A percentile compares a stretch with the other conserved stretches of the same genome.
These are phyloP conservation scores for Chelon labrosus DNA, from an alignment of 2,797 vertebrate species.

Conservation along the genomic window DNA sequence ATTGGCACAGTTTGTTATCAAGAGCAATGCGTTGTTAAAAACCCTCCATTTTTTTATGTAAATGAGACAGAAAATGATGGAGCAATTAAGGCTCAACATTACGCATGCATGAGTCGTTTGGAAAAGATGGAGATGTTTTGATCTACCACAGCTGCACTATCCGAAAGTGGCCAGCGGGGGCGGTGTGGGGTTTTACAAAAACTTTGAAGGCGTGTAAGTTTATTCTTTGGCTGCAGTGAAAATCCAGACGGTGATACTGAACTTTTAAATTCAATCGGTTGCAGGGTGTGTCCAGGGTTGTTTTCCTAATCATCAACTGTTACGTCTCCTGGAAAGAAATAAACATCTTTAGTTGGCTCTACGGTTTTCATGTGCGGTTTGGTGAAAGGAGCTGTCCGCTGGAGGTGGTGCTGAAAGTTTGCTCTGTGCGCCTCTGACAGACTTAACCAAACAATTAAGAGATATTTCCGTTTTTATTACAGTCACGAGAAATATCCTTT, in stretches of 20 bases:
- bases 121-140: conserved; percentile 13
- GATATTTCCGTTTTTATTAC: conserved; percentile 82
- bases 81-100: background rate
- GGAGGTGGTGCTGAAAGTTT: conserved; percentile 74
- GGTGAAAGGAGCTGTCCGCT: conserved; percentile 69
- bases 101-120: background rate
- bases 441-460: conserved; percentile 88
- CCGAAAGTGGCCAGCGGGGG: conserved; percentile 61
- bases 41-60: background rate
- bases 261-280: background rate
- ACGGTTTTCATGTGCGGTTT: conserved; percentile 54
- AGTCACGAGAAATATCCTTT: conserved; percentile 89
- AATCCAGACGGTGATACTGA: background rate
- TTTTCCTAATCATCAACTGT: background rate
- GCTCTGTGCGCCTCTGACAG: conserved; percentile 68
- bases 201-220: conserved; percentile 35
- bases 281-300: background rate
- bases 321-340: background rate
- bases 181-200: conserved; percentile 64
- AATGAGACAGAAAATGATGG: conserved; percentile 13
- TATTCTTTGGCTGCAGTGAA: conserved; percentile 22
- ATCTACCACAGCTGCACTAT: conserved; percentile 30
- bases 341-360: conserved; percentile 8
- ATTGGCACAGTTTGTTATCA: background rate
- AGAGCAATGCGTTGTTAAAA: background rate